These are phyloP conservation scores for Megaceryle maxima DNA, from an alignment of 2,113 vertebrate genomes.

Conservation along the genomic window DNA sequence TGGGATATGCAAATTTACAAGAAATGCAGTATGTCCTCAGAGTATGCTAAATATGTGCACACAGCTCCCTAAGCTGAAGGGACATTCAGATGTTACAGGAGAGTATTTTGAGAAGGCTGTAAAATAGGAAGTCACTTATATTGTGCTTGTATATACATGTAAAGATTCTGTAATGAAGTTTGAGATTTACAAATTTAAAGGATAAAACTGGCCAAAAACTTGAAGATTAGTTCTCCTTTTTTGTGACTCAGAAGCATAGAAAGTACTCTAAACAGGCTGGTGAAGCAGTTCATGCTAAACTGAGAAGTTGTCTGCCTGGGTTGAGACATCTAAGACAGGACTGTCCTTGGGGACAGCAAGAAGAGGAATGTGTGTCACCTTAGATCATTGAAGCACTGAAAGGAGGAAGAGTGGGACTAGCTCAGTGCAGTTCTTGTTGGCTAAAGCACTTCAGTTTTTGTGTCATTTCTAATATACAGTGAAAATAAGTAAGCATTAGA, in stretches of 20 bases:
- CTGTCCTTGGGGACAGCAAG: not conserved
- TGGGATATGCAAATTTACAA: not conserved
- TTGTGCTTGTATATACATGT: not conserved
- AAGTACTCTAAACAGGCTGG: not conserved
- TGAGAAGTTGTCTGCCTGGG: not conserved
- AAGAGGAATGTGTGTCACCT: not conserved
- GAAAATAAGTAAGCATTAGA: not conserved
- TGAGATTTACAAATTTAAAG: not conserved
- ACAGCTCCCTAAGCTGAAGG: not conserved
- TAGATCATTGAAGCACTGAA: not conserved
- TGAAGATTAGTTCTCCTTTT: not conserved
- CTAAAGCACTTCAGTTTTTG: not conserved
- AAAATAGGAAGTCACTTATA: not conserved
- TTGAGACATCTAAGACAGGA: not conserved
- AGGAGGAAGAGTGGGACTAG: not conserved
- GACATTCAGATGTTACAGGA: not conserved
- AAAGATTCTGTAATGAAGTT: not conserved
- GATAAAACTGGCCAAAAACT: not conserved
- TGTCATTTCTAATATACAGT: not conserved
- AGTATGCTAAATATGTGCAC: not conserved
- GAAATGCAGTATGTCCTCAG: not conserved
- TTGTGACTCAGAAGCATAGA: not conserved
- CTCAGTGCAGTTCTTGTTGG: rapidly evolving
- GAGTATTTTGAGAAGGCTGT: not conserved
- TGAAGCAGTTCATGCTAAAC: not conserved